Conservation (phyloP, 2,113 vertebrate species). For the Emberiza fucata region DNA sequence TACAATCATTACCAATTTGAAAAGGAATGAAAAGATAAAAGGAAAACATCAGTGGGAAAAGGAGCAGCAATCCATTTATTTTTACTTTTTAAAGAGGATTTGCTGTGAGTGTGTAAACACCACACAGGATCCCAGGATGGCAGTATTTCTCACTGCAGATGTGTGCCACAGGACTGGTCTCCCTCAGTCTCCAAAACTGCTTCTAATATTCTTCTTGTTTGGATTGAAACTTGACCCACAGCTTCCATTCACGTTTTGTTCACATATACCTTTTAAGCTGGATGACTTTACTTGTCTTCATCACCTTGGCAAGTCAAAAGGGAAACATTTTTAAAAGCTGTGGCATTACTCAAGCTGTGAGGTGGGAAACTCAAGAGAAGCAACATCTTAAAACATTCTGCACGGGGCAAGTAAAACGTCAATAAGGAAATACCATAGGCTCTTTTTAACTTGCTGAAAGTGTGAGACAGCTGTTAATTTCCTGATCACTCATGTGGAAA, state of each 20-base stretch:
- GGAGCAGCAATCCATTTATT: not conserved
- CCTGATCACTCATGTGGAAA: conserved; percentile 74
- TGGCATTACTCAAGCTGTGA: conserved; percentile 61
- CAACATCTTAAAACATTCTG: conserved; percentile 57
- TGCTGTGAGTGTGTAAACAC: not conserved
- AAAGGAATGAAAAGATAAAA: conserved; percentile 61
- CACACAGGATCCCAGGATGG: not conserved
- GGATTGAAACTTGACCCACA: conserved; percentile 1
- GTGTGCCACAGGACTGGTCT: not conserved
- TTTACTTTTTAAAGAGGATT: not conserved
- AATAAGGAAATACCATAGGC: conserved; percentile 72
- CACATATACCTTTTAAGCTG: conserved; percentile 30
- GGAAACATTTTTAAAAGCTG: conserved; percentile 61
- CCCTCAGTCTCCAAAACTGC: conserved; percentile 37
- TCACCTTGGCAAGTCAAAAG: conserved; percentile 50
- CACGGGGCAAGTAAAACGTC: conserved; percentile 64
- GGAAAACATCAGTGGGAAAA: conserved; percentile 28
- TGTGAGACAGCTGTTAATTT: conserved; percentile 70
- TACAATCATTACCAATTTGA: conserved; percentile 36
- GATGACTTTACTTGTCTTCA: conserved; percentile 60
- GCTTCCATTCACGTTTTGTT: conserved; percentile 17
- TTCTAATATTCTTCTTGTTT: conserved; percentile 61
- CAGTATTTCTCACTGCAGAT: not conserved
- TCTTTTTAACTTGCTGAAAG: conserved; percentile 67
- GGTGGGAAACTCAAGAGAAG: conserved; percentile 28